Conservation (phyloP, 2,888 invertebrate species). For the Serrognathus titanus region DNA sequence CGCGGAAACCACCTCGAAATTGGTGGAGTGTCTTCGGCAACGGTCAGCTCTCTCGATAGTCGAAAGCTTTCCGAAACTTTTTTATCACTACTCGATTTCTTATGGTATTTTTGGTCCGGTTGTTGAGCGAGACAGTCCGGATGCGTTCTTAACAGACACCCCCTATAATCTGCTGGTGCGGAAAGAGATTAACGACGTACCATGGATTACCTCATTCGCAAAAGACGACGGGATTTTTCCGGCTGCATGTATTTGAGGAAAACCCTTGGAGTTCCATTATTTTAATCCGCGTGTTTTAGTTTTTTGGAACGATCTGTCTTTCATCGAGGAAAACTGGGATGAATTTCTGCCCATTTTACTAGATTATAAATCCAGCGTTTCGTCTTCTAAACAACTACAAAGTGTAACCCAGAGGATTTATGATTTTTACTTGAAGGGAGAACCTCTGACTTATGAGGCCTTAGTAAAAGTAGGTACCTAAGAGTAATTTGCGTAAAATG, state of each 20-base stretch:
- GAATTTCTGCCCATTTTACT: slow-evolving; percentile 60
- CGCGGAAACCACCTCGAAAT: slow-evolving; percentile 48
- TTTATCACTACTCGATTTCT: slow-evolving; percentile 44
- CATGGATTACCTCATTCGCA: slow-evolving; percentile 63
- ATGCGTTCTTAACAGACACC: slow-evolving; percentile 57
- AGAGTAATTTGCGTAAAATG: no score
- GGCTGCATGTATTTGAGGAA: slow-evolving; percentile 52
- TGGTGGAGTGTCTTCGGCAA: slow-evolving; percentile 61
- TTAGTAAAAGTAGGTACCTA: no score
- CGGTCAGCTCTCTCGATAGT: slow-evolving; percentile 58
- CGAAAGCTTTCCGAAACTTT: slow-evolving; percentile 40
- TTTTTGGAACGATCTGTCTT: slow-evolving; percentile 24
- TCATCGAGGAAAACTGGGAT: slow-evolving; percentile 58
- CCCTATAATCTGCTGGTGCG: slow-evolving; percentile 58
- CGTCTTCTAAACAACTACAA: slow-evolving; percentile 44
- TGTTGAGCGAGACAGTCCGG: slow-evolving; percentile 48
- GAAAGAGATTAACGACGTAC: slow-evolving; percentile 59
- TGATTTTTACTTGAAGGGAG: slow-evolving; percentile 54
- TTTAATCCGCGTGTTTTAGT: slow-evolving; percentile 41
- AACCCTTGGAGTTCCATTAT: not conserved
- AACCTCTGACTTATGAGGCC: slow-evolving; percentile 29
- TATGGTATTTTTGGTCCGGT: slow-evolving; percentile 68
- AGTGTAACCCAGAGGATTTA: slow-evolving; percentile 54
- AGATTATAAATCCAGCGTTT: slow-evolving; percentile 60
- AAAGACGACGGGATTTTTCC: slow-evolving; percentile 70